Evolutionary conservation across 2,113 vertebrate species (phyloP).

Genomic region (Cavia porcellus): DNA sequence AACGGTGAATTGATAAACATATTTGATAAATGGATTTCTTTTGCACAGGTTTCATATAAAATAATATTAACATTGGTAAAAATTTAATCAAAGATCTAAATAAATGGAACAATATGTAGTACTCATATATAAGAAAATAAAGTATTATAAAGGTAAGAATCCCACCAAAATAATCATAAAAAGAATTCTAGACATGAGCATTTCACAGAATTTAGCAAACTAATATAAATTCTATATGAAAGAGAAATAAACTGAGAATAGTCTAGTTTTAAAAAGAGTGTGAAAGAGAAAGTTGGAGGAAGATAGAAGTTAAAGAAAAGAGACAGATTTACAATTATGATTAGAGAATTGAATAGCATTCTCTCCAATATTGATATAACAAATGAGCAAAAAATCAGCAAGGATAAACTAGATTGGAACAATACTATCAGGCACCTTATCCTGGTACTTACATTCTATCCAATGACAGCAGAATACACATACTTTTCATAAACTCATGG

Average conservation of each 20-base stretch:
- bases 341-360: slow-evolving; percentile 32
- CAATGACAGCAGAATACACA: too few species aligned
- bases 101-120: neutral
- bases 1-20: neutral
- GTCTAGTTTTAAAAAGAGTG: neutral
- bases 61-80: neutral
- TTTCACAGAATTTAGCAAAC: neutral
- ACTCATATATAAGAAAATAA: neutral
- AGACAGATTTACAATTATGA: neutral
- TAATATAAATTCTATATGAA: neutral
- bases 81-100: neutral
- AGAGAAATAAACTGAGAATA: neutral
- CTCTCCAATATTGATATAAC: neutral
- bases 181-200: neutral
- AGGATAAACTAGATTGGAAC: neutral
- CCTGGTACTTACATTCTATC: neutral
- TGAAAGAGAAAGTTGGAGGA: slow-evolving; percentile 31
- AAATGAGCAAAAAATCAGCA: neutral
- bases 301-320: slow-evolving; percentile 8
- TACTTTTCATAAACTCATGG: too few species aligned
- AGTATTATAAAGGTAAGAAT: slow-evolving; percentile 8
- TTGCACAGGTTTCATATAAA: neutral
- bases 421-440: neutral
- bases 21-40: neutral
- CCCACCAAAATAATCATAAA: neutral